Base-by-base conservation (phyloP, 2,888 invertebrate species). In the Scaeva pyrastri region DNA sequence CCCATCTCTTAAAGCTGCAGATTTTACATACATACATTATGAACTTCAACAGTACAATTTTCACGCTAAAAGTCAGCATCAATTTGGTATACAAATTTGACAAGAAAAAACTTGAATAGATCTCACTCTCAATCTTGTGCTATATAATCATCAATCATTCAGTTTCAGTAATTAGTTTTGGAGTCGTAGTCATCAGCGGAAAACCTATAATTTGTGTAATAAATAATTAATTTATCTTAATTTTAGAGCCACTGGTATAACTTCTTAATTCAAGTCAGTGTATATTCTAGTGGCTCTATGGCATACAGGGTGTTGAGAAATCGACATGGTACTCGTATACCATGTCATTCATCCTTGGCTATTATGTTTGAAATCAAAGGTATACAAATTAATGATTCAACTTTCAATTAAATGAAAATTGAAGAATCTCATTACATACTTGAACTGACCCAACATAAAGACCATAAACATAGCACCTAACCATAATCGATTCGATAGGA, bases 241-340 rank as follows among this genome's bases (percentile, higher is more conserved):
- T 3, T 11, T 19, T 58, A 58, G n/a, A 21, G 52, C 7, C 39
- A 48, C 26, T 39, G 71, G 23, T 55, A 26, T 64, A 36, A 11
- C 14, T 60, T 68, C 43, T 74, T 19, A 16, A 70, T 68, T 45
- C 74, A 70, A 80, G 74, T 74, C 80, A 80, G 68, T 74, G 74
- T 68, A 60, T 68, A 60, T 68, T 80, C 74, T 68, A 74, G 74
- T 80, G 68, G 79, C 73, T 39, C 11, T 10, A 12, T 39, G 12
- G 21, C 19, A 31, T n/a, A n/a, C 26, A 31, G 0, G 16, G 16
- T 72, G 31, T 45, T 16, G 39, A 31, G 19, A 23, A 48, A 36
- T 50, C 26, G 3, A 10, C 48, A 12, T 43, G 10, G 43, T n/a
- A 12, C n/a, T 43, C 4, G 12, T 8, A 2, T 39, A 10, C 19